Evolutionary conservation across 2,797 vertebrate genomes (phyloP), one percentile per base, ranked within the genome.

Genomic region (Peromyscus eremicus): DNA sequence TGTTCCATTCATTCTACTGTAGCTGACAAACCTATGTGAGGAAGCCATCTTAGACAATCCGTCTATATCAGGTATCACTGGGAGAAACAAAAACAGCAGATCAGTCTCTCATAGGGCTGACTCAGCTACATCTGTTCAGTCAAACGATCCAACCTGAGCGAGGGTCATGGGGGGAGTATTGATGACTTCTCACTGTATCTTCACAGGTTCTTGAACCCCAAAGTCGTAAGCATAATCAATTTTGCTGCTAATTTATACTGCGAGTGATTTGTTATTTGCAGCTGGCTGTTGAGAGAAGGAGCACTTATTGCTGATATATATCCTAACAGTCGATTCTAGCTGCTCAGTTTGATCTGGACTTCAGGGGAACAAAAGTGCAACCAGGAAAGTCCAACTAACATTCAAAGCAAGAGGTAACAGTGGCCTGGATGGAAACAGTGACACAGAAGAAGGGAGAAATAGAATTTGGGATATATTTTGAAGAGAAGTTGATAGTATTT

Each of bases 391-490:
- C 89, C n/a, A 81, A 0, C 2, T 52, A 52, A 73, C 81, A 70
- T 34, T 87, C 12, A 17, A 80, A 27, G 49, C 37, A 94, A 95
- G 49, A 90, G 49, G 52, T 89, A 92, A 92, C 13, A 52, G 14
- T 94, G 43, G 5, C 6, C 70, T 94, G 34, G 8, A 91, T 71
- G 89, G 82, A 87, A 85, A 60, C 25, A 94, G 10, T 64, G 12
- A 11, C 52, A 84, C 19, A 37, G 4, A 91, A 5, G 29, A 71
- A 85, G 23, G 19, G 43, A 23, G 46, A 34, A 2, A 17, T 80
- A 80, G 11, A 81, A 87, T 55, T 86, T 92, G 64, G 79, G 34
- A 88, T 80, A 17, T 17, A 66, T 70, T 92, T 64, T 95, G 43
- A 93, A 91, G 23, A 55, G 40, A 87, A 90, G 6, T 52, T 81